phyloP scores from a whole-genome alignment of 1,140 invertebrate species.

The Heliconius eleuchia region DNA sequence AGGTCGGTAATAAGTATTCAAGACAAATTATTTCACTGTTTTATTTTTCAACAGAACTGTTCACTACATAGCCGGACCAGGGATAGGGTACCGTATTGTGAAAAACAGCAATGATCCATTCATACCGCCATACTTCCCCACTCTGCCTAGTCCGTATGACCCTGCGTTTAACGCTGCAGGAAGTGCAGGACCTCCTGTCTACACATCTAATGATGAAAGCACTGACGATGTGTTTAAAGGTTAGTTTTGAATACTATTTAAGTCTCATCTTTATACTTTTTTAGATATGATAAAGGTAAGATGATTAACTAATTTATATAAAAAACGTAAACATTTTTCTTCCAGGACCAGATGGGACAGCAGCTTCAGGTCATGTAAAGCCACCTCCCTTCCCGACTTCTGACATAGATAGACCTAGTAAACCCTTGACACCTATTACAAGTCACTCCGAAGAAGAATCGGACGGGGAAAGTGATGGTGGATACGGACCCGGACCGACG shows the following conservation, averaged over 20 bases:
- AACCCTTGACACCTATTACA: conserved; percentile 22
- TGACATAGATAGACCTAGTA: conserved; percentile 60
- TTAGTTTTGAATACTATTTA: conserved; percentile 14
- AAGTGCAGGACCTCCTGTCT: conserved; percentile 44
- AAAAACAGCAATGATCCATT: conserved; percentile 83
- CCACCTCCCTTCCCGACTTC: conserved; percentile 64
- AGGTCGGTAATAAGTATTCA: background rate
- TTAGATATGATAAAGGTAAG: background rate
- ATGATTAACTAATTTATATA: background rate
- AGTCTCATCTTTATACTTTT: background rate
- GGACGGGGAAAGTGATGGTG: conserved; percentile 25
- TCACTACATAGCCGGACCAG: conserved; percentile 88
- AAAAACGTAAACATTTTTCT: background rate
- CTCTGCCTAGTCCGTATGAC: conserved; percentile 73
- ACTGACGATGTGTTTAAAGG: conserved; percentile 74
- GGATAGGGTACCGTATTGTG: conserved; percentile 87
- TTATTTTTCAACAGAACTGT: conserved; percentile 79
- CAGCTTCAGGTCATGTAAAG: conserved; percentile 80
- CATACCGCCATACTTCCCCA: conserved; percentile 76
- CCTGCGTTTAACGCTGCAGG: conserved; percentile 71
- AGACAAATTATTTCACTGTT: background rate
- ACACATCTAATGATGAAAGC: conserved; percentile 65
- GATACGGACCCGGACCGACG: conserved; percentile 50
- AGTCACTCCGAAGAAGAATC: conserved; percentile 37
- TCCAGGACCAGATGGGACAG: conserved; percentile 75